Conservation (phyloP, 2,797 vertebrate species). For the Anniella stebbinsi region DNA sequence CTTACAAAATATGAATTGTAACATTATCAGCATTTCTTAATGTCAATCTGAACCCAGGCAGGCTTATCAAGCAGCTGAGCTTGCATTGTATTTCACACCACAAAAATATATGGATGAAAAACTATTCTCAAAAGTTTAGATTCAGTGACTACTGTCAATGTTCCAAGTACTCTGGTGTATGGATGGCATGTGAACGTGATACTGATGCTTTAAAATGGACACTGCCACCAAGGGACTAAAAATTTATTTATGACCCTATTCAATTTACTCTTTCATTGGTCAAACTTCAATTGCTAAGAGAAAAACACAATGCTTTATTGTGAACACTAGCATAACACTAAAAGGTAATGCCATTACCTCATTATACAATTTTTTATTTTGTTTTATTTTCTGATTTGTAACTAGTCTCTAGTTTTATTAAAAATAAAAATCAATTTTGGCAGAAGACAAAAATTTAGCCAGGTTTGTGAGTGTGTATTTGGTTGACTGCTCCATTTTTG, state of each 20-base stretch:
- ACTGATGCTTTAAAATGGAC: neutral
- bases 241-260: neutral
- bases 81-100: neutral
- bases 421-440: neutral
- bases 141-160: neutral
- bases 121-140: neutral
- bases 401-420: slow-evolving; percentile 8
- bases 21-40: neutral
- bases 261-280: neutral
- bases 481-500: neutral
- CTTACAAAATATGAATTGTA: neutral
- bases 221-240: neutral
- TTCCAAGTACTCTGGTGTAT: neutral
- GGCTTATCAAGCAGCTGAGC: neutral
- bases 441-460: neutral
- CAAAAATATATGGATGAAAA: neutral
- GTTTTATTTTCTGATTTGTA: neutral
- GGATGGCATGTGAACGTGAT: neutral
- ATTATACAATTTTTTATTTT: neutral
- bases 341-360: neutral
- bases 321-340: neutral
- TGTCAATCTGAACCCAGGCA: neutral
- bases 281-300: neutral
- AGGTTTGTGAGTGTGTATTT: neutral
- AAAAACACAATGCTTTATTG: neutral